phyloP scores from a whole-genome alignment of 1,140 invertebrate species.

The Eupeodes corollae region DNA sequence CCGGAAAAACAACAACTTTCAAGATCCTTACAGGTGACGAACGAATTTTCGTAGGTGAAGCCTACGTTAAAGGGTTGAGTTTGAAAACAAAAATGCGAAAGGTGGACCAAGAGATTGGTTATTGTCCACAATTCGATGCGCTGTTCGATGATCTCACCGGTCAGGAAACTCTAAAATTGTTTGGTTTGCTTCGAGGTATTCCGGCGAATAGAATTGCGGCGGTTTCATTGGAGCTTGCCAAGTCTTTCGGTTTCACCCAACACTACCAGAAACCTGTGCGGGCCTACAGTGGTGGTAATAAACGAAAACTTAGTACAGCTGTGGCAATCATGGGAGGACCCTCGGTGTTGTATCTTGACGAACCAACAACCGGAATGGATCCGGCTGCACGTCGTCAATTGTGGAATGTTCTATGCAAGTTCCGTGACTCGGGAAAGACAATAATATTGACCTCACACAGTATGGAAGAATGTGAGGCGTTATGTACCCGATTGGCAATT shows the following conservation, averaged over 20 bases:
- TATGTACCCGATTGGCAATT: conserved; percentile 71
- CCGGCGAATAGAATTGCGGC: conserved; percentile 36
- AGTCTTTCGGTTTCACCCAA: conserved; percentile 29
- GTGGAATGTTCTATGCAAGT: conserved; percentile 54
- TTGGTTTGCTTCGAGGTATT: conserved; percentile 59
- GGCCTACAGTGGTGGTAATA: conserved; percentile 79
- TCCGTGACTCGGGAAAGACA: conserved; percentile 47
- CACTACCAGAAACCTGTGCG: conserved; percentile 40
- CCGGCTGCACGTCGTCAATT: conserved; percentile 65
- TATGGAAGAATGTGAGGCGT: conserved; percentile 73
- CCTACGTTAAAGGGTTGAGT: conserved; percentile 40
- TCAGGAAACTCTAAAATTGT: conserved; percentile 58
- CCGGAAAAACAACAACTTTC: conserved; percentile 73
- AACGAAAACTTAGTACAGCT: conserved; percentile 83
- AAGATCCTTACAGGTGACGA: conserved; percentile 76
- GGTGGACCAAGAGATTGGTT: conserved; percentile 49
- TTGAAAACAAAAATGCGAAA: conserved; percentile 35
- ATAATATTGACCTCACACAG: conserved; percentile 65
- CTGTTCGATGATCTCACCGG: conserved; percentile 67
- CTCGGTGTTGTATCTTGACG: conserved; percentile 72
- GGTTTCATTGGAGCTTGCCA: conserved; percentile 21
- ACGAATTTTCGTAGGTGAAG: conserved; percentile 38
- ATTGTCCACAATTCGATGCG: conserved; percentile 74
- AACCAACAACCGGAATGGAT: conserved; percentile 68
- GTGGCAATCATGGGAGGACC: conserved; percentile 79